Evolutionary conservation across 2,797 vertebrate genomes (phyloP).

Genomic region (Oryzias dopingdopingensis): DNA sequence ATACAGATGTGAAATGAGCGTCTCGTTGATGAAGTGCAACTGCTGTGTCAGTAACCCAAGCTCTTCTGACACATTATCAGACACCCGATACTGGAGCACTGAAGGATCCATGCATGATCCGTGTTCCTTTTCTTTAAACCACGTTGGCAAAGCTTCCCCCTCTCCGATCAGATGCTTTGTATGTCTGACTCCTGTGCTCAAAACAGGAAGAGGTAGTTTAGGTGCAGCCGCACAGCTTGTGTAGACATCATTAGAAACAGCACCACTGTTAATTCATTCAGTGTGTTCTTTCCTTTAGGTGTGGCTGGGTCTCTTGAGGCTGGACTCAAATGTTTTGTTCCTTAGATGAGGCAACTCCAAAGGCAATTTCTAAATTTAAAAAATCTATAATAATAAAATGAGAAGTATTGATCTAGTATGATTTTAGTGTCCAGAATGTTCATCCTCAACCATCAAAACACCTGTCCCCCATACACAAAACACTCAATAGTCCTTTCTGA

Average conservation of each 20-base stretch:
- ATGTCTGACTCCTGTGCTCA: constrained; percentile 21
- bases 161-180: constrained; percentile 59
- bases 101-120: constrained; percentile 49
- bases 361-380: not conserved
- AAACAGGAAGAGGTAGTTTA: not conserved
- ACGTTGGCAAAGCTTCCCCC: constrained; percentile 2
- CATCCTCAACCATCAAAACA: constrained; percentile 16
- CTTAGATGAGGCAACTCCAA: not conserved
- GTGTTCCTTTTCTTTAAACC: constrained; percentile 8
- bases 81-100: constrained; percentile 73
- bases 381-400: constrained; percentile 1
- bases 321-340: constrained; percentile 4
- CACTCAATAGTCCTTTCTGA: constrained; percentile 12
- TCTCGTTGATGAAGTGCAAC: constrained; percentile 34
- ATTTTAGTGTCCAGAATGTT: constrained; percentile 18
- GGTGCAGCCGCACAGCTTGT: constrained; percentile 1
- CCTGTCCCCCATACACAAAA: not conserved
- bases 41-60: constrained; percentile 66
- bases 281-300: not conserved
- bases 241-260: not conserved
- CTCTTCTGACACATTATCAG: constrained; percentile 54
- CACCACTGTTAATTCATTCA: not conserved
- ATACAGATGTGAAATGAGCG: constrained; percentile 2
- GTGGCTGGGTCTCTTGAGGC: constrained; percentile 7
- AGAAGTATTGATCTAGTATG: constrained; percentile 1